Percentiles rank a stretch among this genome's conserved stretches.
phyloP scores from a whole-genome alignment of 2,888 invertebrate species.

The Cephalotes varians region DNA sequence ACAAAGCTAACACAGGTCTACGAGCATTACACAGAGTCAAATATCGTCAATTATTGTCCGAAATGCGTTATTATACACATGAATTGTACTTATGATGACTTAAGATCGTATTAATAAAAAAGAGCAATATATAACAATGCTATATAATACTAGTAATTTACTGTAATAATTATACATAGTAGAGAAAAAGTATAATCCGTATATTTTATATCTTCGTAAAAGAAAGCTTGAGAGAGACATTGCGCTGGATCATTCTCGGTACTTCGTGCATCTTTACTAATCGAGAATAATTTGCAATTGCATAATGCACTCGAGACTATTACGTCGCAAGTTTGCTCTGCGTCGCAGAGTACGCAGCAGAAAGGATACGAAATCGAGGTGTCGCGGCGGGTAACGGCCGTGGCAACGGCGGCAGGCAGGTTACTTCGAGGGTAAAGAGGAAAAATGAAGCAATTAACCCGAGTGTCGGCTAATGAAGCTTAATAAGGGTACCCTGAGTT shows the following conservation, averaged over 20 bases:
- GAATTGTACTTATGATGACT: neutral
- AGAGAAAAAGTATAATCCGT: neutral
- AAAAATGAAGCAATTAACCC: slow-evolving; percentile 71
- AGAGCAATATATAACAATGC: neutral
- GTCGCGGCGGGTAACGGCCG: neutral
- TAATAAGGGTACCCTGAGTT: slow-evolving; percentile 64
- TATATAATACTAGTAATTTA: too few relatives aligned
- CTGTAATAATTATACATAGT: too few relatives aligned
- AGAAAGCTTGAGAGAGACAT: neutral
- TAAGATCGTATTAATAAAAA: slow-evolving; percentile 16
- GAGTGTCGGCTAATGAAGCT: slow-evolving; percentile 70
- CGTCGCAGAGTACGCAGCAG: neutral
- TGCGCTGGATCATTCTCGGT: neutral
- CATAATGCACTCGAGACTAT: slow-evolving; percentile 45
- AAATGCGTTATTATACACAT: slow-evolving; percentile 7
- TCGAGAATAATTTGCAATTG: slow-evolving; percentile 46
- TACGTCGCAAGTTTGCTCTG: slow-evolving; percentile 1
- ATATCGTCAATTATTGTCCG: slow-evolving; percentile 17
- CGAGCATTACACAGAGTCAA: neutral
- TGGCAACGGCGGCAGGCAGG: neutral
- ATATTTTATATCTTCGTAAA: neutral
- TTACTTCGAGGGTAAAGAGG: slow-evolving; percentile 37
- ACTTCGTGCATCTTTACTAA: neutral
- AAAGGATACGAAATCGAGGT: slow-evolving; percentile 44
- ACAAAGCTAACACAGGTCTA: slow-evolving; percentile 1